These are phyloP conservation scores for Lumbricus terrestris DNA, from an alignment of 2,888 invertebrate genomes.

Conservation along the genomic window DNA sequence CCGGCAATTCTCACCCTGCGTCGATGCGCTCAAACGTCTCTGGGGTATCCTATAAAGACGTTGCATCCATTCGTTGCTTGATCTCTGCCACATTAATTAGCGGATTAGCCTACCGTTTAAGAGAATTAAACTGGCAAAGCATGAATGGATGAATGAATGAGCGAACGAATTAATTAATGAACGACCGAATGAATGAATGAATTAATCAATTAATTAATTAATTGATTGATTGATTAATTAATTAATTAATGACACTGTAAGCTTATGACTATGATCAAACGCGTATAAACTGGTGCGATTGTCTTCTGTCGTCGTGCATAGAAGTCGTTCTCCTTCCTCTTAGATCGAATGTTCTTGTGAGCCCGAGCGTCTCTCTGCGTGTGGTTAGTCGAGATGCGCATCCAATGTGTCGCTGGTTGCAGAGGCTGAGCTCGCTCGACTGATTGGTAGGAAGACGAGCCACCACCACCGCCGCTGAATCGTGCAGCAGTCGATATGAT, in stretches of 20 bases:
- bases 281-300: background rate
- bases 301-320: background rate
- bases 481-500: background rate
- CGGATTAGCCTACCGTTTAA: too few relatives aligned
- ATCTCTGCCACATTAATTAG: too few relatives aligned
- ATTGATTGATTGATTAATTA: too few relatives aligned
- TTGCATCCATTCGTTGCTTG: too few relatives aligned
- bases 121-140: too few relatives aligned
- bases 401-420: background rate
- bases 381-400: background rate
- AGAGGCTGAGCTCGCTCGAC: background rate
- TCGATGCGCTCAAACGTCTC: background rate
- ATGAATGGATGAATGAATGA: too few relatives aligned
- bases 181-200: too few relatives aligned
- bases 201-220: too few relatives aligned
- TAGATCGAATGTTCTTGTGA: background rate
- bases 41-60: background rate
- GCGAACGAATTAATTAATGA: too few relatives aligned
- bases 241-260: background rate
- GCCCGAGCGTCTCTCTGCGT: background rate
- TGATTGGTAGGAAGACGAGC: background rate
- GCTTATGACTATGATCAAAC: background rate
- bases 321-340: background rate
- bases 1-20: too few relatives aligned
- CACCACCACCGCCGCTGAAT: background rate